A percentile compares a stretch with the other conserved stretches of the same genome.
Evolutionary conservation across 1,140 invertebrate species (phyloP).

Genomic region (Caenorhabditis inopinata): DNA sequence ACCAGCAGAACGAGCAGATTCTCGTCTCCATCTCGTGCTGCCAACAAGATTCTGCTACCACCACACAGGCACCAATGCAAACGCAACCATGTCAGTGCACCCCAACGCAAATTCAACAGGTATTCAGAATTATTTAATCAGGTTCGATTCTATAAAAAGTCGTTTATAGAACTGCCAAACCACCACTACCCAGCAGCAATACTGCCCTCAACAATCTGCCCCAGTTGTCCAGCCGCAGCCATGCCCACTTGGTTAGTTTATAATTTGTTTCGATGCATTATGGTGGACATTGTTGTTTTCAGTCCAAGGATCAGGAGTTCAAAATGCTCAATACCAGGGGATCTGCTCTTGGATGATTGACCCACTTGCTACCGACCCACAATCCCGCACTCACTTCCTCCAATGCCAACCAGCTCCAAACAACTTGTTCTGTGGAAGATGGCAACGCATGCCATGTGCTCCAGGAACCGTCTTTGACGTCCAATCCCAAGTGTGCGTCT

Average conservation of each 20-base stretch:
- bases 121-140: not conserved
- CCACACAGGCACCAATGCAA: conserved; percentile 26
- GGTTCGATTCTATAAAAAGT: too few relatives aligned
- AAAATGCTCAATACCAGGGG: conserved; percentile 57
- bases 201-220: conserved; percentile 55
- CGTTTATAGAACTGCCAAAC: conserved; percentile 56
- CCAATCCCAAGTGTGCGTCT: conserved; percentile 61
- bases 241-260: conserved; percentile 57
- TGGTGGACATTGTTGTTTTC: conserved; percentile 39
- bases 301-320: conserved; percentile 57
- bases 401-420: conserved; percentile 65
- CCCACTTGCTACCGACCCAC: conserved; percentile 60
- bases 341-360: conserved; percentile 66
- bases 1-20: conserved; percentile 41
- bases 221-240: conserved; percentile 62
- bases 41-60: conserved; percentile 20
- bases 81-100: conserved; percentile 22
- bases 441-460: conserved; percentile 66
- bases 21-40: conserved; percentile 40
- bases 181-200: conserved; percentile 57
- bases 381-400: conserved; percentile 56
- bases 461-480: conserved; percentile 61
- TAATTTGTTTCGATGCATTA: not conserved
- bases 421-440: conserved; percentile 64
- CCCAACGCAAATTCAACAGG: conserved; percentile 23